Percentiles rank a stretch among this genome's conserved stretches.
Evolutionary conservation across 2,113 vertebrate genomes (phyloP).

Genomic region (Dolichotis patagonum): DNA sequence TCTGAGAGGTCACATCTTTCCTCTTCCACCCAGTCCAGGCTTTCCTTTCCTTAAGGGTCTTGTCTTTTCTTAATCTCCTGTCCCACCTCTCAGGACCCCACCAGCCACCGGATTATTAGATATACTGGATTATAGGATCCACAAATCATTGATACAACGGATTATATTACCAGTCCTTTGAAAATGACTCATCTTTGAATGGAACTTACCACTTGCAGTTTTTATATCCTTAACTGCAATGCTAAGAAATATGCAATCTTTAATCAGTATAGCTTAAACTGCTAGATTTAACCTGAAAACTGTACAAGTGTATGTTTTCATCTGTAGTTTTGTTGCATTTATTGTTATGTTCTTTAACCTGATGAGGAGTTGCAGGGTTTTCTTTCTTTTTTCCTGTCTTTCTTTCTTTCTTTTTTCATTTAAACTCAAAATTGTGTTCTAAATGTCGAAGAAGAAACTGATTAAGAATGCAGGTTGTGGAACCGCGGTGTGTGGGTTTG

Average conservation of each 20-base stretch:
- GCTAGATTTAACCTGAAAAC: not conserved
- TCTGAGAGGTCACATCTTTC: no score
- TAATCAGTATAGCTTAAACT: not conserved
- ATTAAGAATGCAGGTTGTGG: not conserved
- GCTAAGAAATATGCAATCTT: not conserved
- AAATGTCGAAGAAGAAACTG: not conserved
- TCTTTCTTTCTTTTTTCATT: not conserved
- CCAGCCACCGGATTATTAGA: not conserved
- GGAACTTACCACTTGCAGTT: not conserved
- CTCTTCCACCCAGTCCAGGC: no score
- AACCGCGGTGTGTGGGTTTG: not conserved
- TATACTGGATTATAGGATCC: not conserved
- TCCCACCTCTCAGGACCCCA: no score
- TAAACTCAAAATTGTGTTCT: not conserved
- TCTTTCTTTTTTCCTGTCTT: no score
- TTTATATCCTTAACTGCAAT: not conserved
- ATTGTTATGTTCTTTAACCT: not conserved
- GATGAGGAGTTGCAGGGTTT: not conserved
- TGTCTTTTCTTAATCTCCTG: no score
- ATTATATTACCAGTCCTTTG: constrained; percentile 40
- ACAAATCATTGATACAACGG: not conserved
- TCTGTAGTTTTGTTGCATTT: not conserved
- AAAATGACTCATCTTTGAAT: not conserved
- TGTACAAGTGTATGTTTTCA: not conserved
- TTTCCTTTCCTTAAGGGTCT: no score